Base-by-base conservation (phyloP, 2,797 vertebrate genomes). In the Champsocephalus gunnari region DNA sequence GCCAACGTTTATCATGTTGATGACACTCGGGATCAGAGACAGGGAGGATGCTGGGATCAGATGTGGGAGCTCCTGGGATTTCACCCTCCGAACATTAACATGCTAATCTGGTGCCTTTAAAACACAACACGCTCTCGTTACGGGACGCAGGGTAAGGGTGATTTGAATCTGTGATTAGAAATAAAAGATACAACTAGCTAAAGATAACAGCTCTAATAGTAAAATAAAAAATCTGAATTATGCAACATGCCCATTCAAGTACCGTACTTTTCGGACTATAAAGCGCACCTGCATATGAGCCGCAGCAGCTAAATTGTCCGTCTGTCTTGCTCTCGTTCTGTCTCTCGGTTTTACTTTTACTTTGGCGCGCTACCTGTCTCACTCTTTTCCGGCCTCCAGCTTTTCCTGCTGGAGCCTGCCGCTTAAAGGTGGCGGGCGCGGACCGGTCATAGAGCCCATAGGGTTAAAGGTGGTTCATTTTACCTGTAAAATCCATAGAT, bases 31-130 rank as follows among this genome's bases (percentile, higher is more conserved):
- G 51, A 24, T 81, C 77, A 49, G 83, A 77, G 80, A 82, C 83
- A 57, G 73, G 59, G 81, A 86, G 75, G 66, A 77, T 58, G 77
- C 81, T 67, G 12, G 65, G 86, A 86, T 89, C 28, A 61, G 28
- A 59, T 8, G 82, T 66, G 78, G 88, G 85, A 90, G 82, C 88
- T 86, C 86, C 86, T 80, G 77, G 76, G 81, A 82, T 82, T 81
- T 49, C 28, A 73, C n/a, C 51, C 48, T 13, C 34, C 32, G 49
- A 17, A 67, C 66, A 38, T 73, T 68, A 48, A 32, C 73, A 84
- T 81, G 67, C 54, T 86, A 64, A 85, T 78, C 48, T 74, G 61
- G 54, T 54, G 75, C 71, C 80, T 57, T 66, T 21, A 43, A 34
- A 77, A 70, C 62, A 5, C 34, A 75, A 78, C 60, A 68, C 66